Base-by-base conservation (phyloP, 2,888 invertebrate species). In the Diaprepes abbreviatus region DNA sequence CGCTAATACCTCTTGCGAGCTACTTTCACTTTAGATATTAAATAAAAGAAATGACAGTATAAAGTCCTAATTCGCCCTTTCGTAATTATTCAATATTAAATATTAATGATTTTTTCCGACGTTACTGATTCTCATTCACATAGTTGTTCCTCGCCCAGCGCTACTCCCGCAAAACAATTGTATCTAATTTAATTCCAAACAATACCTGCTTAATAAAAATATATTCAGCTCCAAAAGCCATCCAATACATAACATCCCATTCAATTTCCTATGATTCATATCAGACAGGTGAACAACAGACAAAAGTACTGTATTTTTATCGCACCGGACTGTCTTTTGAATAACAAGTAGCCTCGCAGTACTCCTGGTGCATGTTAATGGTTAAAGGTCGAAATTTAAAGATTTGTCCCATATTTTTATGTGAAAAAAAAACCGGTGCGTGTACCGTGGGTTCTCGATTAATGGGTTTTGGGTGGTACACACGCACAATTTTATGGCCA, bases 211-310 rank as follows among this genome's bases (percentile, higher is more conserved):
- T 31, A 50, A 12, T 28, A 50, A 14, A 50, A 28, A 50, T 9
- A 50, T 50, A 50, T 50, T 48, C 28, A 24, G 24, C 45, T 28
- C 10, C 28, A 14, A 28, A 50, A 9, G 48, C 28, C 16, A 57
- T 65, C 54, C 55, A 65, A 40, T 57, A 16, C 55, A 48, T 55
- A 52, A 64, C 45, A 55, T 10, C 19, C 40, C 40, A 55, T 66
- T 66, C 65, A 58, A 66, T 57, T 48, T 66, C 65, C 65, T 66
- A 66, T 66, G 65, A 66, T 66, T 66, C 65, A 66, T 66, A 57
- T 66, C 65, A 16, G 19, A 55, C 16, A 45, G 64, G 17, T 28
- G 52, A 64, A 12, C 65, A 66, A 50, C 36, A 58, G 54, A 35
- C 48, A 43, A 36, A 65, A 57, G 58, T 54, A 58, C 55, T 64